Evolutionary conservation across 2,113 vertebrate genomes (phyloP), one percentile per base, ranked within the genome.

Genomic region (Chionis minor): DNA sequence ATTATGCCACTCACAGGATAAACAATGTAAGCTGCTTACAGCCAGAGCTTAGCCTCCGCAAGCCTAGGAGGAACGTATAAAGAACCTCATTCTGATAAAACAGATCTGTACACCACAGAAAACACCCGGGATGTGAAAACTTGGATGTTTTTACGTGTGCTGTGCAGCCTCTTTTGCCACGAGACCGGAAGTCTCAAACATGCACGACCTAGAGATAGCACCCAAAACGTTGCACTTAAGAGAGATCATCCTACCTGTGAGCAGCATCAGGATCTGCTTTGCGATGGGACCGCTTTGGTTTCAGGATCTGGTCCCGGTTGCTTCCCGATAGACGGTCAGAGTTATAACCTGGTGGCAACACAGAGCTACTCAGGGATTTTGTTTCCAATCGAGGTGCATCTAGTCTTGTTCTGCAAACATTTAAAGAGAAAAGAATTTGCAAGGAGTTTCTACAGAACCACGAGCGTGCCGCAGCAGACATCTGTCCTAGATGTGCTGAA

Each of bases 241-340:
- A 65, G 71, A 93, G 33, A 16, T 14, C 44, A 45, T 38, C 98
- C 79, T 98, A 99, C 99, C 99, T 99, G 98, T 99, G 99, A 91
- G 99, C 99, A 82, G 99, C 99, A 61, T 99, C 99, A 0, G 99
- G 99, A 56, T 99, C 99, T 73, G 99, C 99, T 98, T 98, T 99
- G 84, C 99, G 99, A 93, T 99, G 99, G 81, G 99, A 99, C 94
- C 99, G 99, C 91, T 99, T 99, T 94, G 99, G 98, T 98, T 99
- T 99, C 96, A 99, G 98, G 84, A 98, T 94, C 77, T 98, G 97
- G 27, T 98, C 98, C 97, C 98, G 98, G 97, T 97, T 98, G 97
- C 94, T 98, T 88, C 98, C 98, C 0, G 98, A 97, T 2, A 98
- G 97, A 49, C 98, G 98, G 97, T 99, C 99, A 67, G 98, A 97